These are phyloP conservation scores for Chaunax sp. DNA, from an alignment of 2,797 vertebrate genomes.

Conservation along the genomic window DNA sequence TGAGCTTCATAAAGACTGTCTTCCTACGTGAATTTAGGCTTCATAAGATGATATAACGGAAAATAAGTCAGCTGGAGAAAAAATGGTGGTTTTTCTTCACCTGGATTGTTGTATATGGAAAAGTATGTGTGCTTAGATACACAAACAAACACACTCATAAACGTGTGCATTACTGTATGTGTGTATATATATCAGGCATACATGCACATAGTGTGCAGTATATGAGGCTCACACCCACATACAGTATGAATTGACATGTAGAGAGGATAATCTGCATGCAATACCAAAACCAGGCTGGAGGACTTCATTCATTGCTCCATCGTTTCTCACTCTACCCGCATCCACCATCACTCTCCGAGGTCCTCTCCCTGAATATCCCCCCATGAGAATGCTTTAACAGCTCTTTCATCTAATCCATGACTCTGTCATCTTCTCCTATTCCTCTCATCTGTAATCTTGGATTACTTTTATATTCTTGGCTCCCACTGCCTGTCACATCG, in stretches of 20 bases:
- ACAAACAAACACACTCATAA: neutral
- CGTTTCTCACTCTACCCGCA: constrained; percentile 34
- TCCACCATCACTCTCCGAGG: constrained; percentile 22
- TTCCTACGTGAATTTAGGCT: neutral
- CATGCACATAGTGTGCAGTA: neutral
- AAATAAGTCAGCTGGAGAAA: constrained; percentile 8
- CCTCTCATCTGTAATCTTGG: constrained; percentile 50
- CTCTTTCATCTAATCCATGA: constrained; percentile 46
- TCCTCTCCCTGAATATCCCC: constrained; percentile 16
- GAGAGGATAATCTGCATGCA: constrained; percentile 12
- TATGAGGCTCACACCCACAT: constrained; percentile 5
- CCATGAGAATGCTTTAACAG: constrained; percentile 23
- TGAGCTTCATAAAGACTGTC: too few species aligned
- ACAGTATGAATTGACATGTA: constrained; percentile 5
- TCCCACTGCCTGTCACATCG: constrained; percentile 27
- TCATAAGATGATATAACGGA: neutral
- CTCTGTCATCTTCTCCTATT: constrained; percentile 40
- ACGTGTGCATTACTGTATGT: neutral
- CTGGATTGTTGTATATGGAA: constrained; percentile 10
- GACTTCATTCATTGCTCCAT: constrained; percentile 29
- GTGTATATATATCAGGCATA: too few species aligned
- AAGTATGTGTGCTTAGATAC: neutral
- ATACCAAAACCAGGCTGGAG: constrained; percentile 1
- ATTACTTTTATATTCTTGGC: constrained; percentile 52
- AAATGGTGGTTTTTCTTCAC: neutral